phyloP scores from a whole-genome alignment of 2,113 vertebrate species.

The Sylvia atricapilla region DNA sequence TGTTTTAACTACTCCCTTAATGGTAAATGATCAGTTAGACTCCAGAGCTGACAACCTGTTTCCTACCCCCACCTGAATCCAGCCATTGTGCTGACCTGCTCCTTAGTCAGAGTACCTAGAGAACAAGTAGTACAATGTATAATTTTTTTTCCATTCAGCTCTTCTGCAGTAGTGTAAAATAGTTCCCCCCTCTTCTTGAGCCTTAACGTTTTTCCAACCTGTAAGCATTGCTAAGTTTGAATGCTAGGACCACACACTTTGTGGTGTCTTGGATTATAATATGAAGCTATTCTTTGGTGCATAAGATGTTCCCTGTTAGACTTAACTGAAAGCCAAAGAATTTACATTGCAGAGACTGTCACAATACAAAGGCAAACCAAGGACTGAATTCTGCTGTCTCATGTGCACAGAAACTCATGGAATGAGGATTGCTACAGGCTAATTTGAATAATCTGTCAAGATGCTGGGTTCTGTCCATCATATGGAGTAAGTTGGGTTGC shows the following conservation, averaged over 20 bases:
- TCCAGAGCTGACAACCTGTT: neutral
- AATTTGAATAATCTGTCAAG: slow-evolving; percentile 23
- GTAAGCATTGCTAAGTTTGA: neutral
- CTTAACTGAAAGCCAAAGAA: slow-evolving; percentile 49
- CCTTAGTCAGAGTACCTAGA: neutral
- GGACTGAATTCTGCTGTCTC: neutral
- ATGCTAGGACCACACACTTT: neutral
- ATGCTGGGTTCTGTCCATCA: slow-evolving; percentile 33
- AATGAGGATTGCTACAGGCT: neutral
- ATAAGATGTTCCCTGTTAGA: neutral
- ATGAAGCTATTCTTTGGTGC: slow-evolving; percentile 9
- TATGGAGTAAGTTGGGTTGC: neutral
- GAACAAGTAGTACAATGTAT: neutral
- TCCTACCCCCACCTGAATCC: neutral
- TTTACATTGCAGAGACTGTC: neutral
- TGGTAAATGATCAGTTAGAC: neutral
- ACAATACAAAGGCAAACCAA: neutral
- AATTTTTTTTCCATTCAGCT: neutral
- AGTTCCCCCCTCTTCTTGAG: neutral
- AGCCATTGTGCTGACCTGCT: neutral
- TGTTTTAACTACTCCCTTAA: neutral
- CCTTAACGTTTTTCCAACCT: slow-evolving; percentile 15
- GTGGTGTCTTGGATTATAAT: neutral
- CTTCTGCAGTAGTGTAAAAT: neutral
- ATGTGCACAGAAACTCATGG: slow-evolving; percentile 22